phyloP scores from a whole-genome alignment of 2,797 vertebrate species.

The Pantherophis vulpinus region DNA sequence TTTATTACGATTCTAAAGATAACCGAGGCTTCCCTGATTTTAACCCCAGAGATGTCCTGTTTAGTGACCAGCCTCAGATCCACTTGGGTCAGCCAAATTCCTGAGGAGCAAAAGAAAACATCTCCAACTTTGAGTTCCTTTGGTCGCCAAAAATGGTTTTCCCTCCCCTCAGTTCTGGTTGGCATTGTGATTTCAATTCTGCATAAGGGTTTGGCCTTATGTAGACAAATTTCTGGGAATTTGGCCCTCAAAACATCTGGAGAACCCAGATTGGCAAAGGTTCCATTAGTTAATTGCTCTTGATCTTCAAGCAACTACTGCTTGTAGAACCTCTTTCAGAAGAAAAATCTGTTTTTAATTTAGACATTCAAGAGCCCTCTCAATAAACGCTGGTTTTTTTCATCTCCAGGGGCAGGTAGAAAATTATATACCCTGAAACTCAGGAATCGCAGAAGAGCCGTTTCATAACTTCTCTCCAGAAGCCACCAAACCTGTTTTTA shows the following conservation, averaged over 20 bases:
- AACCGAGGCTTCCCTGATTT: background rate
- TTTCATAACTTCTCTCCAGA: conserved; percentile 41
- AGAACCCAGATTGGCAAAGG: background rate
- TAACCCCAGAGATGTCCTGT: background rate
- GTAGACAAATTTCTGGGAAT: background rate
- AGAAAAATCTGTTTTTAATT: background rate
- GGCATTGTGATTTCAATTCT: background rate
- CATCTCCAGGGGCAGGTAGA: conserved; percentile 4
- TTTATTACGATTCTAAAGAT: background rate
- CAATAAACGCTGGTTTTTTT: conserved; percentile 40
- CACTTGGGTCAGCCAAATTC: background rate
- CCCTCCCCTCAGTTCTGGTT: background rate
- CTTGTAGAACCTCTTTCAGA: background rate
- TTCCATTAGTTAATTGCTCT: background rate
- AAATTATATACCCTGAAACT: conserved; percentile 26
- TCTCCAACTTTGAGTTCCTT: background rate
- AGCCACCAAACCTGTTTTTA: conserved; percentile 14
- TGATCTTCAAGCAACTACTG: background rate
- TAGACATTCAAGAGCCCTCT: background rate
- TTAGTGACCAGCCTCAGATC: too few species aligned
- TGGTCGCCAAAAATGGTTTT: background rate
- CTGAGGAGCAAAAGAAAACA: background rate
- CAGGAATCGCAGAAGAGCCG: conserved; percentile 1
- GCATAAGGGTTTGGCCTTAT: background rate
- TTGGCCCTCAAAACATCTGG: background rate